Evolutionary conservation across 2,113 vertebrate genomes (phyloP).

Genomic region (Sterna hirundo): DNA sequence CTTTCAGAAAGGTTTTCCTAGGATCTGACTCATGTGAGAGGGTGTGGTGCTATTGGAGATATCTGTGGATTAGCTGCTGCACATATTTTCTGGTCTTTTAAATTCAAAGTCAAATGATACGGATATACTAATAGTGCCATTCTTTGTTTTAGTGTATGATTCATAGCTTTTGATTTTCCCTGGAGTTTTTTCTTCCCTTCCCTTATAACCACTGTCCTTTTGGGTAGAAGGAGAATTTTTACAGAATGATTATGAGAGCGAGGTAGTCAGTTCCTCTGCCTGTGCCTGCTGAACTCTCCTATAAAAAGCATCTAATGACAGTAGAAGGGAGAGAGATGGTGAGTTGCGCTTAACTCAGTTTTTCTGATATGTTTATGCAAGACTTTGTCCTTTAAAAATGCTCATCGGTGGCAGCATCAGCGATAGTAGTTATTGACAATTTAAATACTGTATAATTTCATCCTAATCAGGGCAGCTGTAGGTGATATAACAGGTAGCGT

Average conservation of each 20-base stretch:
- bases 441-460: background rate
- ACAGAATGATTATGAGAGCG: background rate
- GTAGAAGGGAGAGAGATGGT: background rate
- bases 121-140: background rate
- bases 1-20: background rate
- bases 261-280: background rate
- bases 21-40: constrained; percentile 14
- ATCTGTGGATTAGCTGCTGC: constrained; percentile 28
- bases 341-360: background rate
- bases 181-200: background rate
- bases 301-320: background rate
- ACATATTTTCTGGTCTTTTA: constrained; percentile 25
- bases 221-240: background rate
- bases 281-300: background rate
- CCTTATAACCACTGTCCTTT: background rate
- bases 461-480: background rate
- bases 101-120: constrained; percentile 10
- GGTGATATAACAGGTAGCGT: background rate
- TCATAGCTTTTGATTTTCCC: constrained; percentile 21
- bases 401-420: background rate
- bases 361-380: background rate
- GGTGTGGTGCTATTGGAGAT: constrained; percentile 6
- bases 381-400: background rate
- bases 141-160: background rate
- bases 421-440: background rate